Evolutionary conservation across 2,888 invertebrate genomes (phyloP), one percentile per base, ranked within the genome.

Genomic region (Slavum lentiscoides): DNA sequence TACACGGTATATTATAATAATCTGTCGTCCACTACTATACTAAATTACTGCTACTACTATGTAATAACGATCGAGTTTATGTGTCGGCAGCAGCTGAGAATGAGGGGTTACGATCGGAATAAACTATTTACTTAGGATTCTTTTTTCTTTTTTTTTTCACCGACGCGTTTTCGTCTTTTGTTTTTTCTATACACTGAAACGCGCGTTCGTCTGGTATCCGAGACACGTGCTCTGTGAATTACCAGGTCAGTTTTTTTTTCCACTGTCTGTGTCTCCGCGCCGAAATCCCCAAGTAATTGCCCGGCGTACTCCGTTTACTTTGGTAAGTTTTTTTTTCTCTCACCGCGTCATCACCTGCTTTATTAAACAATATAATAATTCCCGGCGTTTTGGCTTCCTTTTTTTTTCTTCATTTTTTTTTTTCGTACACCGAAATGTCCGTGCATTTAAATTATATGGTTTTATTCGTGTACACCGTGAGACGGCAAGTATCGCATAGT

Each of bases 141-240:
- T 74, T 73, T 39, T 64, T 70, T 76, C 55, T 73, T 76, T 55
- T 73, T 61, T 39, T 9, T 55, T 80, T 80, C 69, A 6, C 17
- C 53, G 69, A 77, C 68, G 61, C 53, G 69, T 77, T 64, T 80
- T 80, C n/a, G 72, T 58, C 62, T 64, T 72, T 23, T 11, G 55
- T 80, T 80, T 70, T 72, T 72, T 77, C 53, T 59, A 30, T 61
- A 61, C 30, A 30, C 69, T 30, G 21, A 69, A 76, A 76, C 68
- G 75, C 77, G 55, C 43, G 43, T 70, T 77, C 62, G 55, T 80
- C 72, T 66, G 80, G 58, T 72, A 80, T 39, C 58, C 80, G 72
- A 80, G 80, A 80, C 80, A 80, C 80, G 80, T 80, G 80, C 80
- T 72, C 58, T n/a, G 80, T 80, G 80, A 80, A 80, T 80, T 80